These are phyloP conservation scores for Molorchus minor DNA, from an alignment of 2,888 invertebrate species.

Conservation along the genomic window DNA sequence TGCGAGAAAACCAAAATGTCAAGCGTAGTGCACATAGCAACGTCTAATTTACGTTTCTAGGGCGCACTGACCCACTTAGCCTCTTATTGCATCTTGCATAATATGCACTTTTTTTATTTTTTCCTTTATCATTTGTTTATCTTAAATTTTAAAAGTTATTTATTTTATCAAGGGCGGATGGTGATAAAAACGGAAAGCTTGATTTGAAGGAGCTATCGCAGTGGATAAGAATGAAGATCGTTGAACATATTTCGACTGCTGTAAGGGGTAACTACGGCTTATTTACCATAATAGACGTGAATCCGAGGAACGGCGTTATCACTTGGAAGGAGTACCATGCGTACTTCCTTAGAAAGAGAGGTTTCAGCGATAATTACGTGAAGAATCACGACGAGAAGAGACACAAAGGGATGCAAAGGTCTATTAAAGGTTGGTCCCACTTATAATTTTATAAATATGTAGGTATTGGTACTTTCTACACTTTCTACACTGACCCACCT, in stretches of 20 bases:
- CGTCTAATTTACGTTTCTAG: no score
- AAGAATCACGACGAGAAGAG: slow-evolving; percentile 71
- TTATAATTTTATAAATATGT: background rate
- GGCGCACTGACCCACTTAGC: no score
- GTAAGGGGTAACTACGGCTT: slow-evolving; percentile 73
- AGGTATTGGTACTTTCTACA: background rate
- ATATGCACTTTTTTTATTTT: no score
- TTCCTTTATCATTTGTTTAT: no score
- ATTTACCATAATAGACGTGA: slow-evolving; percentile 72
- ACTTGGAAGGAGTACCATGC: slow-evolving; percentile 85
- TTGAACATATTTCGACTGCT: slow-evolving; percentile 74
- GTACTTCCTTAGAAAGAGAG: slow-evolving; percentile 76
- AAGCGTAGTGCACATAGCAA: no score
- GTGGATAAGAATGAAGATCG: slow-evolving; percentile 74
- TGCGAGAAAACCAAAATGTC: no score
- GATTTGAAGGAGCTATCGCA: slow-evolving; percentile 71
- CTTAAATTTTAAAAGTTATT: no score
- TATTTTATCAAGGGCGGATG: slow-evolving; percentile 67
- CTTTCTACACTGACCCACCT: no score
- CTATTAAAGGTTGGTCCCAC: slow-evolving; percentile 67
- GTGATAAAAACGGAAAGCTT: slow-evolving; percentile 66
- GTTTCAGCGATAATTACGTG: slow-evolving; percentile 72
- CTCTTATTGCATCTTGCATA: no score
- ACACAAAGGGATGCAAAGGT: slow-evolving; percentile 71
- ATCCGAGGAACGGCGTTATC: slow-evolving; percentile 74